Evolutionary conservation across 2,888 invertebrate species (phyloP), one percentile per base, ranked within the genome.

Genomic region (Dryobota labecula): DNA sequence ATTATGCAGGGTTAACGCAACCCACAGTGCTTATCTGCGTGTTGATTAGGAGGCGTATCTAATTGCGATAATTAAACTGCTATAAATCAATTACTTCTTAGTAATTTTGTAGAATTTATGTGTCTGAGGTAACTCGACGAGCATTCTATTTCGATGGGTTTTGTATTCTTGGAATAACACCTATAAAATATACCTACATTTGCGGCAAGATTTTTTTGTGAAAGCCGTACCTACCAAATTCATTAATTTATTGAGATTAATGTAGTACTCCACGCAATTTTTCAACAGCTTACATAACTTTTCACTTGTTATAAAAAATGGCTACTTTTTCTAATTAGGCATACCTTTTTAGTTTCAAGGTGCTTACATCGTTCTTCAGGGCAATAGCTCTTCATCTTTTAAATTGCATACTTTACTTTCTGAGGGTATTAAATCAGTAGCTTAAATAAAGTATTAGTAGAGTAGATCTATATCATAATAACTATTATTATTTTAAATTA

Each of bases 61-160:
- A 94, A 94, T 94, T 92, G 91, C 89, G 72, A 89, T 91, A 88
- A 93, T 94, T 92, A 94, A 91, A 92, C 85, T 82, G 87, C 90
- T 84, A 90, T 93, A 92, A 93, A 93, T 94, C 91, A 93, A 85
- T 90, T 89, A 90, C 88, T 91, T 90, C 89, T 89, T 80, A 77
- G 83, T 86, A 74, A 70, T 78, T 84, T 83, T 87, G 80, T 75
- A 33, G 51, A 71, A 80, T 81, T 81, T 78, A 83, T 83, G 76
- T 73, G 65, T 64, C 60, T 71, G 62, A 63, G 24, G 65, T 53
- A 77, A 74, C 70, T 69, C 58, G 38, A 66, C 4, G 61, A 30
- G 41, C 53, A 71, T 84, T 75, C 38, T 49, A n/a, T 70, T 54
- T 49, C 71, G 70, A 73, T 83, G 33, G 60, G 62, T 70, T 84